Percentiles rank a stretch among this genome's conserved stretches.
Evolutionary conservation across 1,140 invertebrate species (phyloP).

Genomic region (Eueides isabella): DNA sequence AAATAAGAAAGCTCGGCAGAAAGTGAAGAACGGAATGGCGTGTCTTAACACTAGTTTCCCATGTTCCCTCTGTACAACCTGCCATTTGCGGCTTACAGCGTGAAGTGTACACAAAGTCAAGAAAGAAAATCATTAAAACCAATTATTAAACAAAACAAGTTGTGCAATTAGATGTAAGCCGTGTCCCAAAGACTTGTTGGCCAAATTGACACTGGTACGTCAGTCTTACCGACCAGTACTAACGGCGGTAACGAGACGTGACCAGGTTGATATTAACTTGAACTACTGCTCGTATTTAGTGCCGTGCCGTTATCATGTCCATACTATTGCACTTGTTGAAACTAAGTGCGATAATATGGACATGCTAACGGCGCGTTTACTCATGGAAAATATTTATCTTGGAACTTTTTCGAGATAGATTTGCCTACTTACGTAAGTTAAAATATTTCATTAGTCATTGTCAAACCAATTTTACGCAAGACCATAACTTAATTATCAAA

Average conservation of each 20-base stretch:
- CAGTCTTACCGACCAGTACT: constrained; percentile 41
- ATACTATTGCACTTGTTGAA: neutral
- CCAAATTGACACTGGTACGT: constrained; percentile 36
- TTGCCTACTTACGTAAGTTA: too few relatives aligned
- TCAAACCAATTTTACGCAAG: neutral
- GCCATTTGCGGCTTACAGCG: too few relatives aligned
- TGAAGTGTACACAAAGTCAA: too few relatives aligned
- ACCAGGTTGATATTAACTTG: constrained; percentile 50
- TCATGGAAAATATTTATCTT: too few relatives aligned
- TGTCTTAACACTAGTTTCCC: too few relatives aligned
- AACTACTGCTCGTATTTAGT: constrained; percentile 30
- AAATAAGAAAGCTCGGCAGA: too few relatives aligned
- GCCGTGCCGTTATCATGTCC: constrained; percentile 17
- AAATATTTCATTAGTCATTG: neutral
- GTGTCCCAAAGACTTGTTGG: neutral
- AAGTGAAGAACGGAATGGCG: too few relatives aligned
- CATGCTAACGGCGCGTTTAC: too few relatives aligned
- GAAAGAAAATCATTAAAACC: too few relatives aligned
- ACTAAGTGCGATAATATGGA: neutral
- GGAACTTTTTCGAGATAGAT: too few relatives aligned
- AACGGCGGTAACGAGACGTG: constrained; percentile 51
- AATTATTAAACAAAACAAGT: neutral
- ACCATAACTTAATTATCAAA: neutral
- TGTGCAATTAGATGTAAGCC: neutral
- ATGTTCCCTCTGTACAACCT: too few relatives aligned